These are phyloP conservation scores for Bombus waltoni DNA, from an alignment of 1,140 invertebrate genomes.

Conservation along the genomic window DNA sequence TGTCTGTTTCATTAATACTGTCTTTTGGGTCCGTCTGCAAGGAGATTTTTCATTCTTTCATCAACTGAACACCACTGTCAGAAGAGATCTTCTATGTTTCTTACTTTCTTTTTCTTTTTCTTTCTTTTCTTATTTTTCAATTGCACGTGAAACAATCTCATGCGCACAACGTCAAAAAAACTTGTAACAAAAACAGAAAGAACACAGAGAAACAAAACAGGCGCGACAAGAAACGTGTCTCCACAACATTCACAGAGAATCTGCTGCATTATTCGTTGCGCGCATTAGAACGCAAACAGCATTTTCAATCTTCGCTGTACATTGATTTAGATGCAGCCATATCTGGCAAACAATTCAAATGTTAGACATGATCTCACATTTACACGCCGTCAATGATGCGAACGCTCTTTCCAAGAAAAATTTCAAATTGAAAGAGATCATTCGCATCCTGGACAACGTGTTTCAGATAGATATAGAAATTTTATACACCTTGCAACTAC, in stretches of 20 bases:
- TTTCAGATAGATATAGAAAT: conserved; percentile 6
- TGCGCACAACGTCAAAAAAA: conserved; percentile 55
- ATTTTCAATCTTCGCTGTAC: conserved; percentile 62
- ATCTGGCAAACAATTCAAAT: conserved; percentile 74
- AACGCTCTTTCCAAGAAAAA: neutral
- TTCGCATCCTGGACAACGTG: conserved; percentile 28
- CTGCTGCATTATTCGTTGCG: conserved; percentile 59
- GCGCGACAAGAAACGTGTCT: conserved; percentile 58
- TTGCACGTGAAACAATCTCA: conserved; percentile 41
- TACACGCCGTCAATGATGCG: conserved; percentile 23
- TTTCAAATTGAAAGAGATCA: neutral
- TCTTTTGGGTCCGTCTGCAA: conserved; percentile 26
- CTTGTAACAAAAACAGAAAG: conserved; percentile 49
- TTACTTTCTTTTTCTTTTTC: neutral
- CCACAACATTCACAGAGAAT: conserved; percentile 46
- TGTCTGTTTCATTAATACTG: neutral
- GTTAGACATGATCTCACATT: conserved; percentile 62
- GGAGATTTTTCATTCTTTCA: conserved; percentile 1
- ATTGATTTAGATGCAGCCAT: conserved; percentile 73
- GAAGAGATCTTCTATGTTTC: conserved; percentile 28
- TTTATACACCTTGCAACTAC: conserved; percentile 42
- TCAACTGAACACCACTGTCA: conserved; percentile 4
- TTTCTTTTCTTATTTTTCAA: neutral
- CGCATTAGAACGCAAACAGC: conserved; percentile 60
- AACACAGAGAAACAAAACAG: conserved; percentile 49